These are phyloP conservation scores for Blastobasis lacticolella DNA, from an alignment of 2,888 invertebrate species.

Conservation along the genomic window DNA sequence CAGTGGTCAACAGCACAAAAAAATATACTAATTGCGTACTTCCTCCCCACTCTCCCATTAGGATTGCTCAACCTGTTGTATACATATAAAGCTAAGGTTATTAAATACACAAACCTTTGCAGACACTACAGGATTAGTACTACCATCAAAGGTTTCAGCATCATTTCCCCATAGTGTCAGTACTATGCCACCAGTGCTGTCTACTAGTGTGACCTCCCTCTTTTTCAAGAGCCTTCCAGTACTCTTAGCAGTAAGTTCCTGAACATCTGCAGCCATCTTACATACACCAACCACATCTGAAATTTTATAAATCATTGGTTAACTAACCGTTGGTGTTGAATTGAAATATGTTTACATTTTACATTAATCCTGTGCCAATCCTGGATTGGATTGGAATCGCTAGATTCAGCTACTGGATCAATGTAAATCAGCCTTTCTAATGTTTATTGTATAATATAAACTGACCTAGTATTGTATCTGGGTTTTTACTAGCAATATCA, in stretches of 20 bases:
- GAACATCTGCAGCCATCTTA: slow-evolving; percentile 80
- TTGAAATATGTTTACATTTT: too few relatives aligned
- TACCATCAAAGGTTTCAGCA: slow-evolving; percentile 88
- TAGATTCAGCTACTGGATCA: too few relatives aligned
- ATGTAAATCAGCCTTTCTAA: too few relatives aligned
- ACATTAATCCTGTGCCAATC: too few relatives aligned
- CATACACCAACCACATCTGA: slow-evolving; percentile 93
- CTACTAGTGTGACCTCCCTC: slow-evolving; percentile 90
- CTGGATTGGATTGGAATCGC: too few relatives aligned
- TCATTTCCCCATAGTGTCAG: slow-evolving; percentile 94
- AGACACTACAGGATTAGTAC: slow-evolving; percentile 85
- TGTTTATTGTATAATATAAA: too few relatives aligned
- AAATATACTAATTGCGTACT: background rate
- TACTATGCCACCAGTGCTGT: slow-evolving; percentile 83
- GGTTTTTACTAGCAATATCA: slow-evolving; percentile 78
- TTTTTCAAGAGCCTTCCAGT: slow-evolving; percentile 91
- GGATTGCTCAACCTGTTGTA: background rate
- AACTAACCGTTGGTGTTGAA: background rate
- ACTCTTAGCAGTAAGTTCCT: slow-evolving; percentile 80
- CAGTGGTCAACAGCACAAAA: too few relatives aligned
- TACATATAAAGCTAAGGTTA: too few relatives aligned
- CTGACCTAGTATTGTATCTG: slow-evolving; percentile 83
- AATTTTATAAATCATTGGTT: slow-evolving; percentile 10
- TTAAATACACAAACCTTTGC: slow-evolving; percentile 74
- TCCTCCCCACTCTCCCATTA: background rate